A percentile compares a stretch with the other conserved stretches of the same genome.
Evolutionary conservation across 2,113 vertebrate species (phyloP).

Genomic region (Poeciliopsis retropinna): DNA sequence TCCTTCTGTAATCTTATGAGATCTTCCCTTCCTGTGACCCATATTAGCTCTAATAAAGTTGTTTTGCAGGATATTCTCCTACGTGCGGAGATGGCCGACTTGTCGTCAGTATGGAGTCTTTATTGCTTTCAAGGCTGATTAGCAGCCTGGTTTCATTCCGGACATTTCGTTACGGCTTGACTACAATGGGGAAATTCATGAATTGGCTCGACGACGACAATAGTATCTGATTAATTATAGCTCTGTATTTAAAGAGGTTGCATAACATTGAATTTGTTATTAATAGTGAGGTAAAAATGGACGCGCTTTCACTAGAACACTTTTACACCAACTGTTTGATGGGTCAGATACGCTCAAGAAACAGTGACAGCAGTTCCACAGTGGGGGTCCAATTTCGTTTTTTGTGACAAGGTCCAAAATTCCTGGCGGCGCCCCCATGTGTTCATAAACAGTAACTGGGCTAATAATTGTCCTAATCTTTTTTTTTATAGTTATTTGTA

Average conservation of each 20-base stretch:
- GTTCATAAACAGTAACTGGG: too few species aligned
- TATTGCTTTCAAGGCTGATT: not conserved
- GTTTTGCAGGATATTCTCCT: not conserved
- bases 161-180: not conserved
- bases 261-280: not conserved
- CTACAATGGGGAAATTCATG: not conserved
- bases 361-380: too few species aligned
- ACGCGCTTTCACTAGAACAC: too few species aligned
- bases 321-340: too few species aligned
- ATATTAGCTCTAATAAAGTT: not conserved
- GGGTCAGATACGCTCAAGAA: too few species aligned
- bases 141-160: not conserved
- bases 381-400: too few species aligned
- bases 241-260: not conserved
- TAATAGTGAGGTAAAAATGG: not conserved
- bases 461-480: too few species aligned
- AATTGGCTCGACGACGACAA: not conserved
- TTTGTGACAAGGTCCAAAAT: too few species aligned
- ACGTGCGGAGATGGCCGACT: not conserved
- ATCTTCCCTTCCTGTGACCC: not conserved
- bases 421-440: too few species aligned
- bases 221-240: not conserved
- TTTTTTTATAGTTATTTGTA: too few species aligned
- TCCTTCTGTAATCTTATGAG: not conserved
- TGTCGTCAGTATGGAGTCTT: not conserved